Percentiles rank a stretch among this genome's conserved stretches.
phyloP scores from a whole-genome alignment of 2,888 invertebrate genomes.

The Caradrina clavipalpis region DNA sequence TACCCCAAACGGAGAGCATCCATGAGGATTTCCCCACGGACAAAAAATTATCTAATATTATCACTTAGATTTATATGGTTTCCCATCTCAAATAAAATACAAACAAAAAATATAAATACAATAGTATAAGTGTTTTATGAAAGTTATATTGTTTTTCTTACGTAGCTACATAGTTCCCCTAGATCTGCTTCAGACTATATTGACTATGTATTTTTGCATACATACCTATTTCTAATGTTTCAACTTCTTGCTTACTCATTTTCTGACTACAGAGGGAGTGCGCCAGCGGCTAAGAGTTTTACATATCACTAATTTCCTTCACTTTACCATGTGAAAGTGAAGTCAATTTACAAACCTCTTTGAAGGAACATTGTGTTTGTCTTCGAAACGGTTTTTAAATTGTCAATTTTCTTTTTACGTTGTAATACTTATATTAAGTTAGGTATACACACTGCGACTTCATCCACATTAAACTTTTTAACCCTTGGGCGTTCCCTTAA shows the following conservation, averaged over 20 bases:
- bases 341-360: not conserved
- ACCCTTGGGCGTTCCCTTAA: not conserved
- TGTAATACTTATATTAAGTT: not conserved
- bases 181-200: not conserved
- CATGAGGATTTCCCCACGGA: too few species aligned
- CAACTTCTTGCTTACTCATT: constrained; percentile 8
- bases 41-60: too few species aligned
- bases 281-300: constrained; percentile 20
- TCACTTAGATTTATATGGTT: not conserved
- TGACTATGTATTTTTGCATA: constrained; percentile 19
- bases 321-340: constrained; percentile 10
- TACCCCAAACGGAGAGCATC: too few species aligned
- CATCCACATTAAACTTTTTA: not conserved
- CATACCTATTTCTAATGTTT: constrained; percentile 7
- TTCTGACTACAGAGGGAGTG: not conserved
- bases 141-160: constrained; percentile 20
- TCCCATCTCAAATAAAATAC: constrained; percentile 8
- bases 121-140: not conserved
- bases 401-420: constrained; percentile 8
- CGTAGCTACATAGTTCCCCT: not conserved
- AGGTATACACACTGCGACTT: not conserved
- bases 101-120: not conserved
- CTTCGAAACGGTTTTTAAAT: constrained; percentile 32
- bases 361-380: not conserved
- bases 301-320: constrained; percentile 23